phyloP scores from a whole-genome alignment of 1,140 invertebrate species.

The Grapholita molesta region DNA sequence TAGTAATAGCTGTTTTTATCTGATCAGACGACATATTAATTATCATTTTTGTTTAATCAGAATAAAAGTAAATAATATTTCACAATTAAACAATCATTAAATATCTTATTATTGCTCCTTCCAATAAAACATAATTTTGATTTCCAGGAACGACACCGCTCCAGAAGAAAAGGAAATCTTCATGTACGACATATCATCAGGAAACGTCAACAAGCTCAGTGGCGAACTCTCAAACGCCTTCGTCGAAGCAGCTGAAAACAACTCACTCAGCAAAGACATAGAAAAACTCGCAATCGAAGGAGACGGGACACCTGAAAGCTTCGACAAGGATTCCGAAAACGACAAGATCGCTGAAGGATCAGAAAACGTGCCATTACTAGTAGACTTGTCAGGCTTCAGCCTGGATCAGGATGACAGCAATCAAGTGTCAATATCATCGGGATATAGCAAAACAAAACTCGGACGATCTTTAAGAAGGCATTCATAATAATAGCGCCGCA shows the following conservation, averaged over 20 bases:
- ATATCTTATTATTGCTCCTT: not conserved
- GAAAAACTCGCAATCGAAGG: constrained; percentile 80
- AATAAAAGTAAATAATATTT: too few species aligned
- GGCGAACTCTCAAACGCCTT: constrained; percentile 89
- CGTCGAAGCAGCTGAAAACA: constrained; percentile 90
- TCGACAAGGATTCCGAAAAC: constrained; percentile 51
- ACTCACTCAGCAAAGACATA: constrained; percentile 83
- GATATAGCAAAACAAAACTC: constrained; percentile 77
- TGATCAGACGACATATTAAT: too few species aligned
- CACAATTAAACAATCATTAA: not conserved
- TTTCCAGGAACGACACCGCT: constrained; percentile 74
- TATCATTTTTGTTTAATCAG: too few species aligned
- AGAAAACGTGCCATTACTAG: constrained; percentile 70
- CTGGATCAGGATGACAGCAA: constrained; percentile 59
- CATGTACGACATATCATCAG: constrained; percentile 88
- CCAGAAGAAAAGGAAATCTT: constrained; percentile 86
- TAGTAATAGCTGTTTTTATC: too few species aligned
- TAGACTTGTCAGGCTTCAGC: constrained; percentile 63
- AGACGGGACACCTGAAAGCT: constrained; percentile 74
- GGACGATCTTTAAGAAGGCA: constrained; percentile 68
- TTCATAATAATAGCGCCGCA: constrained; percentile 40
- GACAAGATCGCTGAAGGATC: constrained; percentile 57
- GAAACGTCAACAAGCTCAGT: constrained; percentile 83
- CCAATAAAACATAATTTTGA: constrained; percentile 26
- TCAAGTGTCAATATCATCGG: constrained; percentile 74